Evolutionary conservation across 1,140 invertebrate genomes (phyloP).

Genomic region (Aplysia californica): DNA sequence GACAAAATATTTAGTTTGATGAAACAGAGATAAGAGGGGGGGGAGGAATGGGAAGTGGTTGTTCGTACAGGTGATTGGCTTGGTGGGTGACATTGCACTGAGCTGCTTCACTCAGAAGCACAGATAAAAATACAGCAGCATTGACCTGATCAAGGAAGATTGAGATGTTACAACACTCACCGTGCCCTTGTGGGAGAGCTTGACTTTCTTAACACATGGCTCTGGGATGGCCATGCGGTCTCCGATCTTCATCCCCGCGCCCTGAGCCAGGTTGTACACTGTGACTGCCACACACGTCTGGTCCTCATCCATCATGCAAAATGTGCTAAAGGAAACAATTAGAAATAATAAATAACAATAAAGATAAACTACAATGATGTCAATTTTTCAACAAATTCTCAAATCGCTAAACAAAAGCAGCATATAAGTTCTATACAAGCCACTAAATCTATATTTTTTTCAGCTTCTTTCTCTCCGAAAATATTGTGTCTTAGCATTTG

Average conservation of each 20-base stretch:
- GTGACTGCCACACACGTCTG: constrained; percentile 80
- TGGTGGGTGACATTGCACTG: too few species aligned
- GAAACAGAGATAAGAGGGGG: too few species aligned
- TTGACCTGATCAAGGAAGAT: too few species aligned
- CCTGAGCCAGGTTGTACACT: constrained; percentile 85
- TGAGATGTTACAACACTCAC: too few species aligned
- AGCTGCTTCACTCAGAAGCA: too few species aligned
- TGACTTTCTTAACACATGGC: constrained; percentile 76
- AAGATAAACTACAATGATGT: too few species aligned
- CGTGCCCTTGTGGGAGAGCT: constrained; percentile 73
- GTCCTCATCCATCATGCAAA: constrained; percentile 82
- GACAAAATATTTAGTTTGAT: too few species aligned
- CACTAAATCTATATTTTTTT: background rate
- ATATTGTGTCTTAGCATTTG: background rate
- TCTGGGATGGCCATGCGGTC: constrained; percentile 86
- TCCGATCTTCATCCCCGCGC: constrained; percentile 84
- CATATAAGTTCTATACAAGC: background rate
- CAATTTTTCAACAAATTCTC: background rate
- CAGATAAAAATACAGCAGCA: too few species aligned
- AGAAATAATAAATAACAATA: background rate
- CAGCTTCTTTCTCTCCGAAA: background rate
- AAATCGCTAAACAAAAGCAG: background rate
- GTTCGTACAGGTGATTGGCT: too few species aligned
- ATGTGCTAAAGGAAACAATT: constrained; percentile 76
- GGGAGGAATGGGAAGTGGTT: too few species aligned